phyloP scores from a whole-genome alignment of 23 tunicate species.

The Halocynthia roretzi region DNA sequence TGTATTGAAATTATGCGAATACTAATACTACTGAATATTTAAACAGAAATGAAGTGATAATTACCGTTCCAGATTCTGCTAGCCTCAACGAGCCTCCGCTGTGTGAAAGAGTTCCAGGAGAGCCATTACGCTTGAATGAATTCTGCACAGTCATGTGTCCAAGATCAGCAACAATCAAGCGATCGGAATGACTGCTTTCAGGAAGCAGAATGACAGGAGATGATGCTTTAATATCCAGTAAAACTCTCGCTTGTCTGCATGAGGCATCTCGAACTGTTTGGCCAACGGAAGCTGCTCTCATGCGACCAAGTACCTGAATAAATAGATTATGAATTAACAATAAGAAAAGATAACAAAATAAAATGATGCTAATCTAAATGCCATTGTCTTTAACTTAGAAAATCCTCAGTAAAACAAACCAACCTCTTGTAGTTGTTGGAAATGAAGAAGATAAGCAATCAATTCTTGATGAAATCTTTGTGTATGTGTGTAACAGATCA shows the following conservation, averaged over 20 bases:
- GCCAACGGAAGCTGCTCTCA: constrained; percentile 95
- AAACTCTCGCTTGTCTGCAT: constrained; percentile 67
- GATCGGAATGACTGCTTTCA: constrained; percentile 70
- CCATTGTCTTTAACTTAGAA: too few species aligned
- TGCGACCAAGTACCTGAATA: constrained; percentile 62
- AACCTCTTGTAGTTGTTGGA: constrained; percentile 97
- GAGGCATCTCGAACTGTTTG: constrained; percentile 56
- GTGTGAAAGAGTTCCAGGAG: constrained; percentile 49
- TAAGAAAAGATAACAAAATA: not conserved
- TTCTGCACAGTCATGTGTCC: constrained; percentile 66
- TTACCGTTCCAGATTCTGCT: not conserved
- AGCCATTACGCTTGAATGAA: constrained; percentile 44
- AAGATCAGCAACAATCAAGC: constrained; percentile 78
- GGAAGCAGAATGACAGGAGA: constrained; percentile 83
- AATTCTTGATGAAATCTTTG: constrained; percentile 96
- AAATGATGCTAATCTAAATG: too few species aligned
- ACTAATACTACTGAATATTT: too few species aligned
- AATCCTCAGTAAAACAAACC: too few species aligned
- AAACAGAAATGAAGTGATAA: too few species aligned
- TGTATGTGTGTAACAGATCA: constrained; percentile 89
- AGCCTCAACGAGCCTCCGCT: not conserved
- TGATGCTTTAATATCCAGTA: constrained; percentile 65
- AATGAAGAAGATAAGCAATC: constrained; percentile 88
- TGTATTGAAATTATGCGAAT: too few species aligned
- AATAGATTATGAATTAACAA: not conserved